phyloP scores from a whole-genome alignment of 2,797 vertebrate species.

The Pangasius mekongensis region DNA sequence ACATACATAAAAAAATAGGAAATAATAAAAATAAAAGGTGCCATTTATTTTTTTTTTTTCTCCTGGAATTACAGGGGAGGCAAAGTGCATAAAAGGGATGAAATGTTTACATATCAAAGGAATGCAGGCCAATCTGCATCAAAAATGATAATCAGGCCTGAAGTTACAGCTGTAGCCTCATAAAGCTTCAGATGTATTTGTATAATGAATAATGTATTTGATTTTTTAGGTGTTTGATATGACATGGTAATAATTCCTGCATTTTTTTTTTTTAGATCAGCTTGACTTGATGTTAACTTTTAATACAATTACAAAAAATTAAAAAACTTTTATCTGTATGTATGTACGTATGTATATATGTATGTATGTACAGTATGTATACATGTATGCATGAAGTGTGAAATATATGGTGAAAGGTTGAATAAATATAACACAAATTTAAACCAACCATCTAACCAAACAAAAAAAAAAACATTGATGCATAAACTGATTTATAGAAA shows the following conservation, averaged over 20 bases:
- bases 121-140: constrained; percentile 85
- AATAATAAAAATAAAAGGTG: constrained; percentile 83
- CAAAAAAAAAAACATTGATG: not conserved
- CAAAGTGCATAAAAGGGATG: constrained; percentile 80
- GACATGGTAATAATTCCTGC: not conserved
- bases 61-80: constrained; percentile 82
- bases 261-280: not conserved
- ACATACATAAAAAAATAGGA: constrained; percentile 82
- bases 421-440: not conserved
- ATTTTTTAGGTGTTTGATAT: not conserved
- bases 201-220: not conserved
- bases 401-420: not conserved
- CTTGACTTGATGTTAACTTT: not conserved
- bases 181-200: constrained; percentile 63
- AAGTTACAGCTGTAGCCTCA: constrained; percentile 86
- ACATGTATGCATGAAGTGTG: not conserved
- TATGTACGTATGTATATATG: not conserved
- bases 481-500: not conserved
- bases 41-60: constrained; percentile 64
- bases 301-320: not conserved
- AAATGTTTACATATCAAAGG: constrained; percentile 91
- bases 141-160: constrained; percentile 77
- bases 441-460: not conserved
- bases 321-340: not conserved
- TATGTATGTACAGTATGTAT: not conserved